Conservation (phyloP, 2,113 vertebrate species). For the Rhea americana region DNA sequence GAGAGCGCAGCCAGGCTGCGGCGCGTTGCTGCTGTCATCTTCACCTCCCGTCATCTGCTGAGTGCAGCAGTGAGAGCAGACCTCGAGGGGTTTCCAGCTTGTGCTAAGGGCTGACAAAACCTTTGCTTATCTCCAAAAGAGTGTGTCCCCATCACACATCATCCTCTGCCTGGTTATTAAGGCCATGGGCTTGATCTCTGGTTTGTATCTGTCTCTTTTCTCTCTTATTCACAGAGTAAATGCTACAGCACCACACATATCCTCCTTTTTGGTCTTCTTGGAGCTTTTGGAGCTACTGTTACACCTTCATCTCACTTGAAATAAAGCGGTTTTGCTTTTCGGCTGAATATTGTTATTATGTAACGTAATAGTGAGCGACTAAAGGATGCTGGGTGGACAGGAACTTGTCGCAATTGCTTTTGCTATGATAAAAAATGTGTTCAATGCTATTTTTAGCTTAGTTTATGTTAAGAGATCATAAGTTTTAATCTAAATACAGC, state of each 20-base stretch:
- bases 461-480: constrained; percentile 52
- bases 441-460: constrained; percentile 66
- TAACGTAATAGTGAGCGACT: constrained; percentile 46
- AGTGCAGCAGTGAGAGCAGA: background rate
- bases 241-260: background rate
- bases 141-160: background rate
- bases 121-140: background rate
- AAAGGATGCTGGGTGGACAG: constrained; percentile 31
- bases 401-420: constrained; percentile 32
- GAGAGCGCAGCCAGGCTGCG: background rate
- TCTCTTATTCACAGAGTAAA: background rate
- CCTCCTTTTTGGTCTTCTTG: background rate
- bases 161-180: background rate
- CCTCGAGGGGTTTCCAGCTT: background rate
- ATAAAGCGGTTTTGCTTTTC: background rate
- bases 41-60: background rate
- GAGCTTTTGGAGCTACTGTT: background rate
- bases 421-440: constrained; percentile 49
- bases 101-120: background rate
- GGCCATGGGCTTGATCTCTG: background rate
- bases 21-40: background rate
- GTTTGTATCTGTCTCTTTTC: background rate
- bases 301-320: background rate
- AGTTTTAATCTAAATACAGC: constrained; percentile 57
- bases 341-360: constrained; percentile 7